Evolutionary conservation across 2,888 invertebrate genomes (phyloP), one percentile per base, ranked within the genome.

Genomic region (Tribolium freemani): DNA sequence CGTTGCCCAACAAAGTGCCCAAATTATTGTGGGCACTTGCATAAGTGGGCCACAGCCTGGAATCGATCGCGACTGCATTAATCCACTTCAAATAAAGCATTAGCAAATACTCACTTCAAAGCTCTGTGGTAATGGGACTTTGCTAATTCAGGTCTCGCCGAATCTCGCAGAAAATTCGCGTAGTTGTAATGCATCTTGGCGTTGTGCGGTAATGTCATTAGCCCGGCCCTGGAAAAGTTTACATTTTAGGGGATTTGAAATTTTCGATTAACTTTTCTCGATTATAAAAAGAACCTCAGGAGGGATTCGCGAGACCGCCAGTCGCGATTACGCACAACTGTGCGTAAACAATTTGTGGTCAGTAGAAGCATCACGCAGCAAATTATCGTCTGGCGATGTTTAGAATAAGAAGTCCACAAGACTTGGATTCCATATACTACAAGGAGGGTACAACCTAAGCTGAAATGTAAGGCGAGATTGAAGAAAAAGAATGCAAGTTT

Each of bases 181-280:
- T 93, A 95, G 88, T 96, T 96, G 88, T 95, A 96, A 87, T 96
- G 95, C 87, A 95, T 92, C 87, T 96, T 96, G 68, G 96, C 95
- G 85, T 96, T 96, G 87, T 94, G 92, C 0, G 96, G 96, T 61
- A 95, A 86, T 9, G 93, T 92, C 76, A 91, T 88, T 68, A 96
- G 87, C 56, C 96, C 96, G 60, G 96, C 92, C 84, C 96, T 96
- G 10, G 11, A 50, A 69, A 45, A 61, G 60, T 69, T 60, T 30
- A 51, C 38, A n/a, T 38, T 38, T 38, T 1, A 51, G 4, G 20
- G 16, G n/a, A 16, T 16, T 51, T 11, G 20, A 20, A 51, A 16
- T 51, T 51, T 53, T 20, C 53, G 61, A 67, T 66, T 10, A 45
- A 45, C n/a, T 45, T 11, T 45, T 61, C 11, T 3, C 10, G 10